Conservation (phyloP, 2,113 vertebrate genomes). For the cat (Felis catus) region DNA sequence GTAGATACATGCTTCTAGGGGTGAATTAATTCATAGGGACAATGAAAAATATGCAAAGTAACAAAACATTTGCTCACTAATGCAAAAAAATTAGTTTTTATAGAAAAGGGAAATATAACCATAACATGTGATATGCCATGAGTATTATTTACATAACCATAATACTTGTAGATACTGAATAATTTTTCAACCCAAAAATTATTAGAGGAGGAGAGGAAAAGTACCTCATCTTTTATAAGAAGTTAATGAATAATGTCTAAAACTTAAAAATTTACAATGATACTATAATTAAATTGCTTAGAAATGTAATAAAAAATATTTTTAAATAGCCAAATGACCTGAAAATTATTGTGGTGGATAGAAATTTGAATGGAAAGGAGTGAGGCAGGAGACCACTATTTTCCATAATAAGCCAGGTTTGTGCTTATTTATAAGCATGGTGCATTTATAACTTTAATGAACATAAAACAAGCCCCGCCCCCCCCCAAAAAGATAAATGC, state of each 20-base stretch:
- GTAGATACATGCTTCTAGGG: not conserved
- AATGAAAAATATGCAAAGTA: not conserved
- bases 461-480: not conserved
- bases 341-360: not conserved
- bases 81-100: not conserved
- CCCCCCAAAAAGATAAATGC: not conserved
- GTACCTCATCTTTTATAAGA: not conserved
- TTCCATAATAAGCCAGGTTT: not conserved
- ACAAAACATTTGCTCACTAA: not conserved
- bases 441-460: not conserved
- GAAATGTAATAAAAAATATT: not conserved
- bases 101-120: not conserved
- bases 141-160: not conserved
- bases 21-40: not conserved
- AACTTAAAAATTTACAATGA: not conserved
- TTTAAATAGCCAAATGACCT: not conserved
- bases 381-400: not conserved
- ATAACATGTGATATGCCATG: not conserved
- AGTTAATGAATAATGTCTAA: not conserved
- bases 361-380: not conserved
- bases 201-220: not conserved
- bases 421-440: too few relatives aligned
- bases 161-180: not conserved
- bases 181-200: not conserved
- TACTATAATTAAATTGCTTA: not conserved